phyloP scores from a whole-genome alignment of 2,797 vertebrate genomes.

The Gymnopithys bicolor region DNA sequence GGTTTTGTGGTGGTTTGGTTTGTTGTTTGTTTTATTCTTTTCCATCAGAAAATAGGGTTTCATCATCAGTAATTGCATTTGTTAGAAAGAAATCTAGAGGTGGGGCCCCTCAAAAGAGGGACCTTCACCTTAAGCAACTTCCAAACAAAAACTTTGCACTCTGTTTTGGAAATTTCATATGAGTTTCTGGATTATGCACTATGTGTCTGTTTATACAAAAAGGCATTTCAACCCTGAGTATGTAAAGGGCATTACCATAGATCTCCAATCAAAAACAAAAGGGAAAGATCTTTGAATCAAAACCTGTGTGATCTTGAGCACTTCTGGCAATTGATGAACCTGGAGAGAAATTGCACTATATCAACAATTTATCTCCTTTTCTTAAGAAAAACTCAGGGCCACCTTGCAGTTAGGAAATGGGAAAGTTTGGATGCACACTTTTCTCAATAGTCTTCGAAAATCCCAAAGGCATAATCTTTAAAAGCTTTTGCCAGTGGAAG shows the following conservation, averaged over 20 bases:
- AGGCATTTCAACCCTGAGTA: not conserved
- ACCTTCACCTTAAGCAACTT: not conserved
- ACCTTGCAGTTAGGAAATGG: not conserved
- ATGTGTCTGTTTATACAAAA: not conserved
- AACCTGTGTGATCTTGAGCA: not conserved
- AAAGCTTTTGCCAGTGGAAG: slow-evolving; percentile 15
- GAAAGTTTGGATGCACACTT: not conserved
- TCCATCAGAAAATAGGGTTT: not conserved
- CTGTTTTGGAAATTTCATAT: not conserved
- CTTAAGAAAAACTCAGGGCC: not conserved
- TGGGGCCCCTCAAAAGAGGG: not conserved
- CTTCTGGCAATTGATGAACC: not conserved
- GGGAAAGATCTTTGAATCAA: not conserved
- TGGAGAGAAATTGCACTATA: fast-evolving
- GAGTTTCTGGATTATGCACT: not conserved
- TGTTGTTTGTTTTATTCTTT: not conserved
- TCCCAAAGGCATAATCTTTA: not conserved
- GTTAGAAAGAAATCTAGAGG: not conserved
- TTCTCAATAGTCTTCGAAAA: not conserved
- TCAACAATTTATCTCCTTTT: not conserved
- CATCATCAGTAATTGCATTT: not conserved
- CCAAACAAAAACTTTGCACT: not conserved
- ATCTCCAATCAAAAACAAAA: not conserved
- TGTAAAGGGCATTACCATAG: not conserved
- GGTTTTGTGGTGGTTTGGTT: too few relatives aligned